Conservation (phyloP, 2,888 invertebrate genomes). For the Bombylius discolor region DNA sequence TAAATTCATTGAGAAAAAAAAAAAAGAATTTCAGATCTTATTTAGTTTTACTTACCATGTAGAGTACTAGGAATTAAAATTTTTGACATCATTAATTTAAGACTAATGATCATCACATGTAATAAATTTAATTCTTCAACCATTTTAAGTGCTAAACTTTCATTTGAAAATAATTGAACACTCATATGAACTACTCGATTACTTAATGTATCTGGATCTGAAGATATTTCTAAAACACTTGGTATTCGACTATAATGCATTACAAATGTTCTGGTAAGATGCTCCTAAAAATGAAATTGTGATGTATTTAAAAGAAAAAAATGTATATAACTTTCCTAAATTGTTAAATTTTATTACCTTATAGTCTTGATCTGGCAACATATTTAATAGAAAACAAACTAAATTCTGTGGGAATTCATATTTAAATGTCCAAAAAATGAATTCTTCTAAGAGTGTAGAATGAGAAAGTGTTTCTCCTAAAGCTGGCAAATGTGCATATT, state of each 20-base stretch:
- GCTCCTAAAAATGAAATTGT: constrained; percentile 48
- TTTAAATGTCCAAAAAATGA: constrained; percentile 96
- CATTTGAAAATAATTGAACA: constrained; percentile 91
- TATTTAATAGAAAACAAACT: constrained; percentile 85
- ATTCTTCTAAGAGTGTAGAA: constrained; percentile 79
- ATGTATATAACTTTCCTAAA: too few species aligned
- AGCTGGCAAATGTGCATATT: constrained; percentile 68
- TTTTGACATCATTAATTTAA: constrained; percentile 86
- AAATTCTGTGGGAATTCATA: constrained; percentile 96
- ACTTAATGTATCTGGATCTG: constrained; percentile 81
- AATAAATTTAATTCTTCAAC: constrained; percentile 79
- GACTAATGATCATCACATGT: constrained; percentile 83
- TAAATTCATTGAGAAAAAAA: not conserved
- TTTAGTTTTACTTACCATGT: constrained; percentile 47
- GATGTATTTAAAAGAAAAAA: too few species aligned
- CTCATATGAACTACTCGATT: constrained; percentile 96
- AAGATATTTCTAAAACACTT: constrained; percentile 71
- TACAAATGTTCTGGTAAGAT: constrained; percentile 86
- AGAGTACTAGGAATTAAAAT: constrained; percentile 77
- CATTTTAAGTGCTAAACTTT: constrained; percentile 80
- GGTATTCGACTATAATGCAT: constrained; percentile 93
- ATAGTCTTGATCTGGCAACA: constrained; percentile 89
- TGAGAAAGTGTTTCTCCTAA: constrained; percentile 67
- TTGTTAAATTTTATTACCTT: constrained; percentile 46
- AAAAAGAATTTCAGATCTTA: not conserved